Conservation (phyloP, 2,113 vertebrate genomes). For the Platichthys flesus region DNA sequence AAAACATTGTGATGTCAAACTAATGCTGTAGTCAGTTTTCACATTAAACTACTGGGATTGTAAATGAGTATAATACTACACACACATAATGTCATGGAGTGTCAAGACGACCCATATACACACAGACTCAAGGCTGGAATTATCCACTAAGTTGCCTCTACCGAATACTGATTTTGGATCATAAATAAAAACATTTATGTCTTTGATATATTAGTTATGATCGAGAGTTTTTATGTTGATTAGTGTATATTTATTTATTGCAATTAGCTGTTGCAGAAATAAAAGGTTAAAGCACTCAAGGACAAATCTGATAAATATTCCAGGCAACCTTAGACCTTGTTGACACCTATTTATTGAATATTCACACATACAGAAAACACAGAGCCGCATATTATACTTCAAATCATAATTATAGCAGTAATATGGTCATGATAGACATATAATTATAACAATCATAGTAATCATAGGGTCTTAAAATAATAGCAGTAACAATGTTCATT, state of each 20-base stretch:
- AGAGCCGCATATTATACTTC: conserved; percentile 72
- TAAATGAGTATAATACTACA: too few relatives aligned
- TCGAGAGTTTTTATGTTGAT: too few relatives aligned
- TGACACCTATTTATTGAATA: conserved; percentile 83
- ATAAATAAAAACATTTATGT: too few relatives aligned
- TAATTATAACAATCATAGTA: conserved; percentile 56
- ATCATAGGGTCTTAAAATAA: conserved; percentile 60
- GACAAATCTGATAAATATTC: not conserved
- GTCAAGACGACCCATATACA: too few relatives aligned
- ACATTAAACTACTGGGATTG: too few relatives aligned
- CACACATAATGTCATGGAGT: too few relatives aligned
- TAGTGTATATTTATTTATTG: not conserved
- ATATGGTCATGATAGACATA: conserved; percentile 55
- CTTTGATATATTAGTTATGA: too few relatives aligned
- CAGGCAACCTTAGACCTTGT: conserved; percentile 20
- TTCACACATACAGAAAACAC: conserved; percentile 87
- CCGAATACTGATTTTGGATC: too few relatives aligned
- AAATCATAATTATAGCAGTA: conserved; percentile 69
- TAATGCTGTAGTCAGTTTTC: too few relatives aligned
- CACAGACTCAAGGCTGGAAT: too few relatives aligned
- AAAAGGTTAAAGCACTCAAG: not conserved
- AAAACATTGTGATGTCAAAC: too few relatives aligned
- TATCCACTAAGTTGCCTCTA: too few relatives aligned
- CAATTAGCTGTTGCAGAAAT: not conserved
- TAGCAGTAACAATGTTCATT: conserved; percentile 38